Evolutionary conservation across 2,888 invertebrate species (phyloP), one percentile per base, ranked within the genome.

Genomic region (Nudaria mundana): DNA sequence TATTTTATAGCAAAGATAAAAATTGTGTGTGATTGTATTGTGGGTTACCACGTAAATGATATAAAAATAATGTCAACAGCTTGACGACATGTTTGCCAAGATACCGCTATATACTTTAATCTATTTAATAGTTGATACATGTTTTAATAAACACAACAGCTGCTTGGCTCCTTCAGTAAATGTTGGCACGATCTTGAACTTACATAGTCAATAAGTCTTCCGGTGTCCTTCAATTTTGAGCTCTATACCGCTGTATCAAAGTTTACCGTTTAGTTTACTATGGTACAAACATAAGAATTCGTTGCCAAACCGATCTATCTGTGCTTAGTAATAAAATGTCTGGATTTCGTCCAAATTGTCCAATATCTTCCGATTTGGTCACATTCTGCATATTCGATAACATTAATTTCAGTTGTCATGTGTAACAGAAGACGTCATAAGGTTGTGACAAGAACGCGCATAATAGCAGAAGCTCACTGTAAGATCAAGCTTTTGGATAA

Each of bases 291-390:
- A 64, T 20, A 38, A 36, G 31, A 40, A 41, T 34, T 26, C 28
- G 57, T 58, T 78, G 80, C 80, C 80, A 81, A 76, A 62, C 50
- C 52, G 56, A 60, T 67, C 55, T 66, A 53, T 59, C 50, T 45
- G 52, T 56, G 71, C 71, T 70, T 67, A 67, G 71, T 56, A 63
- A 71, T 75, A 73, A 67, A 65, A 60, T 44, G 45, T 52, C 64
- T 79, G 77, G 77, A 68, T 47, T 18, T 30, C 30, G 40, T 72
- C 80, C 81, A 80, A 77, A 56, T 50, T 49, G 47, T 58, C 43
- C 51, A 41, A 30, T 52, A 50, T 57, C 47, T 59, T 57, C 49
- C 44, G 45, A 52, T 63, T 63, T 65, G 48, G 49, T 57, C 54
- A 56, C 45, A 52, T 45, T 52, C 44, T 33, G 37, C 25, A 25